phyloP scores from a whole-genome alignment of 37 sponge, comb jelly and placozoan species.

The Haliclona indistincta region DNA sequence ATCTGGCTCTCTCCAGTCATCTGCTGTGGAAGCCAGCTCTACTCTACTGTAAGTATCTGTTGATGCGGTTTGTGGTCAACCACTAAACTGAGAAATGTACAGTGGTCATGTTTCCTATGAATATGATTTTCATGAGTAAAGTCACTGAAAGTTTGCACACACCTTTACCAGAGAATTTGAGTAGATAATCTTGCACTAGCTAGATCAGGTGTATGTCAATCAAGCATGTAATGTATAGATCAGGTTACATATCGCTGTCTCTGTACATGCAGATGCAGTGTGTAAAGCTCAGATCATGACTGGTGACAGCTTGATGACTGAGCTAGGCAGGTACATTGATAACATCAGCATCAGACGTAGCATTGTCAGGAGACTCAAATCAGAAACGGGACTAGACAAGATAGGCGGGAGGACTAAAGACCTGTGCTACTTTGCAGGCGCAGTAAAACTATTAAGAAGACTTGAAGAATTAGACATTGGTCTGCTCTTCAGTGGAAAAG shows the following conservation, averaged over 20 bases:
- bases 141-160: no score
- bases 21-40: slow-evolving; percentile 18
- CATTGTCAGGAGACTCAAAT: slow-evolving; percentile 6
- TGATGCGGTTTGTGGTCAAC: no score
- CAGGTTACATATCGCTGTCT: background rate
- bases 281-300: background rate
- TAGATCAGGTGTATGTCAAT: no score
- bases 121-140: no score
- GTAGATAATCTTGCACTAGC: no score
- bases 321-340: background rate
- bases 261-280: slow-evolving; percentile 4
- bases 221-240: background rate
- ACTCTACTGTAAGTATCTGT: slow-evolving; percentile 20
- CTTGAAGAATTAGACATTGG: background rate
- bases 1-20: background rate
- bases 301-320: background rate
- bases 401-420: background rate
- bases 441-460: background rate
- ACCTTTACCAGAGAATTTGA: no score
- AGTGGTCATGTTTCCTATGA: no score
- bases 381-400: background rate
- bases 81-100: no score
- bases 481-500: slow-evolving; percentile 9
- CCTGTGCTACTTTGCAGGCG: slow-evolving; percentile 16
- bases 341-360: background rate